phyloP scores from a whole-genome alignment of 2,888 invertebrate genomes.

The Barypeithes pellucidus region DNA sequence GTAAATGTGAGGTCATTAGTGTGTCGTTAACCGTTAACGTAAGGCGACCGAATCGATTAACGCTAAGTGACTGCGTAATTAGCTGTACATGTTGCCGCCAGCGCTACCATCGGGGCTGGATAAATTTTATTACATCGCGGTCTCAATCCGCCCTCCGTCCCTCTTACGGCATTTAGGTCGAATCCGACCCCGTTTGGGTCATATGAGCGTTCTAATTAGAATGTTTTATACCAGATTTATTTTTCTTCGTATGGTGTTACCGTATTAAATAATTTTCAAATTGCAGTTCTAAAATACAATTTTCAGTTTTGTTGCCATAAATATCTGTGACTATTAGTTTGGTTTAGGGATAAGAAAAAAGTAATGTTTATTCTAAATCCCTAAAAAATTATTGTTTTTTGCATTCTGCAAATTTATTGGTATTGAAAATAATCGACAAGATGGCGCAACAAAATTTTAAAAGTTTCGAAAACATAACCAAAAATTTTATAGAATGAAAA shows the following conservation, averaged over 20 bases:
- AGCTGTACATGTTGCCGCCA: conserved; percentile 69
- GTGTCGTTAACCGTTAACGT: conserved; percentile 72
- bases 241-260: conserved; percentile 1
- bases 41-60: conserved; percentile 73
- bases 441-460: too few relatives aligned
- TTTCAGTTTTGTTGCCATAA: too few relatives aligned
- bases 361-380: too few relatives aligned
- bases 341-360: too few relatives aligned
- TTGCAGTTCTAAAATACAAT: not conserved
- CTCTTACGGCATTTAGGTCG: conserved; percentile 1
- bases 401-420: too few relatives aligned
- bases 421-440: too few relatives aligned
- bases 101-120: conserved; percentile 36
- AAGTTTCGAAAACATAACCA: too few relatives aligned
- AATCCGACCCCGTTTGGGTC: conserved; percentile 6
- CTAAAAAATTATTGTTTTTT: too few relatives aligned
- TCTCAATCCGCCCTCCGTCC: conserved; percentile 16
- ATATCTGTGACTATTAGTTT: too few relatives aligned
- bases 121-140: conserved; percentile 36
- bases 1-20: conserved; percentile 72
- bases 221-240: conserved; percentile 15
- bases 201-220: conserved; percentile 11
- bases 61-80: conserved; percentile 73
- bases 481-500: too few relatives aligned
- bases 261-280: too few relatives aligned